phyloP scores from a whole-genome alignment of 2,797 vertebrate species.

The Thaleichthys pacificus region DNA sequence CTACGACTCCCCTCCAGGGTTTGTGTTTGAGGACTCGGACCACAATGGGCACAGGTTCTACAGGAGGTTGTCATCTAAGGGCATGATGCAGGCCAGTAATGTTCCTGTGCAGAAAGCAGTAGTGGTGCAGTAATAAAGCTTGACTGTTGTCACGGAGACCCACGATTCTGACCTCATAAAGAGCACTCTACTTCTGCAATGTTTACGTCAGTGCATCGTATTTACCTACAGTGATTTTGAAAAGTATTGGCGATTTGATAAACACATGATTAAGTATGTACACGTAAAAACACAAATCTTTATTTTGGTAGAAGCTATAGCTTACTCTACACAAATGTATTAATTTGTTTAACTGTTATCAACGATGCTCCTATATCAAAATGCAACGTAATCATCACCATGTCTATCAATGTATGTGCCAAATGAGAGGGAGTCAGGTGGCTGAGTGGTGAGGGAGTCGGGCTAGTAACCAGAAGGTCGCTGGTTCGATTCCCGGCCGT shows the following conservation, averaged over 20 bases:
- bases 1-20: conserved; percentile 70
- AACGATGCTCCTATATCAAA: background rate
- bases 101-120: conserved; percentile 55
- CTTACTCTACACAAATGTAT: background rate
- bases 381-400: background rate
- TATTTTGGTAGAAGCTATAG: background rate
- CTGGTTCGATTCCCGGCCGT: too few species aligned
- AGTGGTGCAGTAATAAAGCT: conserved; percentile 59
- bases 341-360: too few species aligned
- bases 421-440: too few species aligned
- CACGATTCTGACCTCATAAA: background rate
- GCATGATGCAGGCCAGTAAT: conserved; percentile 28
- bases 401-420: background rate
- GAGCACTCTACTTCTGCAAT: background rate
- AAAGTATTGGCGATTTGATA: background rate
- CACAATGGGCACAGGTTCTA: conserved; percentile 80
- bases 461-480: too few species aligned
- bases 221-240: conserved; percentile 1
- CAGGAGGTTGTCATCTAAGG: conserved; percentile 54
- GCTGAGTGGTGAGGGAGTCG: too few species aligned
- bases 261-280: background rate
- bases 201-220: background rate
- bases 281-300: background rate
- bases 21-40: conserved; percentile 72
- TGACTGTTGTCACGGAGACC: background rate